Evolutionary conservation across 1,140 invertebrate genomes (phyloP), one percentile per base, ranked within the genome.

Genomic region (Drosophila parvula): DNA sequence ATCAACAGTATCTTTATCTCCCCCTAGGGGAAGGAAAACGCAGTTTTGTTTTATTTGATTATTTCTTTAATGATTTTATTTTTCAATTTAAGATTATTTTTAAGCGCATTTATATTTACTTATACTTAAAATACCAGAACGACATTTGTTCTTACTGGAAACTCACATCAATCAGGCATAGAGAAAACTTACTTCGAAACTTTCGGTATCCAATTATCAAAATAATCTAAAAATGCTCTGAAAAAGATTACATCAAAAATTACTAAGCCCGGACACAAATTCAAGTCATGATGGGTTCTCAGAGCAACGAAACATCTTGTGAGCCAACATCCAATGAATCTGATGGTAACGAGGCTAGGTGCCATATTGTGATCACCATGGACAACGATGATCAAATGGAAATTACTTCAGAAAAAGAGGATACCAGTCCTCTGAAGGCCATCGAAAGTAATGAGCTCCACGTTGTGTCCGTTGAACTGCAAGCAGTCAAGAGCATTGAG

Each of bases 321-420:
- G 51, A 43, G 27, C 38, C 18, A 58, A 14, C 12, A 11, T 22
- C n/a, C 28, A 40, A 0, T n/a, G 0, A 28, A 32, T 43, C 22
- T 11, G 43, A 60, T 8, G 44, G 45, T 9, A 30, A 7, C 11
- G 53, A 48, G 16, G 45, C 43, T 5, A 78, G 47, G 11, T 63
- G 58, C 14, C 71, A 64, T 41, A 81, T 85, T 27, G 22, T 74
- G 0, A 34, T 85, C 5, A 81, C 61, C 18, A 32, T 85, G 14
- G 56, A 58, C 27, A 68, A 51, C 7, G 58, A 86, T 51, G 69
- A 69, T 9, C 34, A 60, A 6, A 53, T 83, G 11, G 70, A 82
- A 9, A 57, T 81, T 2, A 53, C 27, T 44, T 56, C 77, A 4
- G 36, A 40, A 6, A 34, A 22, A 0, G 4, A 7, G 0, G 27